Evolutionary conservation across 2,888 invertebrate genomes (phyloP), one percentile per base, ranked within the genome.

Genomic region (Allophyes oxyacanthae): DNA sequence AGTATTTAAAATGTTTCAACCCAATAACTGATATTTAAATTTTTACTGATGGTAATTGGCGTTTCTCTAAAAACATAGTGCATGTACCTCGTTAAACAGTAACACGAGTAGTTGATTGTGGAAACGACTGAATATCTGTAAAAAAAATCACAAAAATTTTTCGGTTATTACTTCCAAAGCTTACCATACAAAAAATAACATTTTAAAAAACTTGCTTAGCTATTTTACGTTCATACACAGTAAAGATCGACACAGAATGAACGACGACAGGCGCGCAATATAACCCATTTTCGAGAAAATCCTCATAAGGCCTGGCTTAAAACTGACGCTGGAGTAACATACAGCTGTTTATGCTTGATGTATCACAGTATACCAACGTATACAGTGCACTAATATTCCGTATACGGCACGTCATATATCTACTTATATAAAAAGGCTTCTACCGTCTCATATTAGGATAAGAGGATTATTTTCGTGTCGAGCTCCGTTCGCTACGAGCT

Each of bases 401-500:
- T 55, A 49, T 51, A 65, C 45, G 33, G 44, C 45, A 46, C 37
- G 32, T 57, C 42, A 72, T 75, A 65, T 71, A 76, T 63, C 49
- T 67, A 49, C 61, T 64, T 64, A 72, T 80, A 80, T 78, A 75
- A 82, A 85, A 84, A 83, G 85, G 84, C 83, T 86, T 88, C 83
- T 72, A 73, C 77, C 82, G 78, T 84, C 80, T 84, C 82, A 81
- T 86, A 84, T 89, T 83, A 84, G 84, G 83, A 77, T 89, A 89
- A 89, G 87, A 83, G 87, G 89, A 88, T 89, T 89, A 88, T 69
- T 69, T 65, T 74, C 81, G 84, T 83, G 85, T 83, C 78, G 85
- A 76, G 78, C 79, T 73, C 64, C 77, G 69, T 71, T 72, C 52
- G 38, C 55, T 65, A 46, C 46, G 51, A 43, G 53, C 43, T 53